Evolutionary conservation across 2,797 vertebrate species (phyloP).

Genomic region (Ctenopoma multispine): DNA sequence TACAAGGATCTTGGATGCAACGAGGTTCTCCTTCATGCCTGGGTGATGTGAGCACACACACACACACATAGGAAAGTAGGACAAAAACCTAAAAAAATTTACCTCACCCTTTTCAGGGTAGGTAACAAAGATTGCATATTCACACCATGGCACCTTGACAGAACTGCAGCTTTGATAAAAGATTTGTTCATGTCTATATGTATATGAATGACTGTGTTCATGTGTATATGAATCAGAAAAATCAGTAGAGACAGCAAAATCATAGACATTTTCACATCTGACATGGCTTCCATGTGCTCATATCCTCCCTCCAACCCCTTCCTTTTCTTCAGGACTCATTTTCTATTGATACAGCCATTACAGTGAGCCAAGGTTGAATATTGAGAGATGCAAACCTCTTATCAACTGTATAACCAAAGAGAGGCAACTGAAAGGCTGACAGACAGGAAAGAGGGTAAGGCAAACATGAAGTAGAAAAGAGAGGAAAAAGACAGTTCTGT

Average conservation of each 20-base stretch:
- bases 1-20: constrained; percentile 82
- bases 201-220: constrained; percentile 4
- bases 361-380: constrained; percentile 22
- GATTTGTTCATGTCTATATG: constrained; percentile 24
- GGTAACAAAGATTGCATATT: constrained; percentile 31
- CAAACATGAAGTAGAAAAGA: neutral
- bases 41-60: constrained; percentile 37
- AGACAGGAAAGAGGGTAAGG: neutral
- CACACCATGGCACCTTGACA: constrained; percentile 41
- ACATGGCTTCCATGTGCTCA: constrained; percentile 30
- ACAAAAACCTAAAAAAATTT: constrained; percentile 47
- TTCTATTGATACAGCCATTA: constrained; percentile 48
- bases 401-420: constrained; percentile 31
- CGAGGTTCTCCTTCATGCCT: constrained; percentile 88
- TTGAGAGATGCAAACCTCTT: constrained; percentile 38
- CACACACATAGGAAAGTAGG: neutral
- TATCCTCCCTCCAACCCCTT: constrained; percentile 11
- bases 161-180: constrained; percentile 23
- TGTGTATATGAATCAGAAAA: constrained; percentile 12
- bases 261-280: constrained; percentile 33
- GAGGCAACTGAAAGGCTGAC: constrained; percentile 5
- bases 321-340: too few relatives aligned
- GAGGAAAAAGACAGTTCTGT: neutral
- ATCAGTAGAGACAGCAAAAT: constrained; percentile 28
- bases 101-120: constrained; percentile 37